Conservation (phyloP, 2,113 vertebrate genomes). For the Nycticorax nycticorax region DNA sequence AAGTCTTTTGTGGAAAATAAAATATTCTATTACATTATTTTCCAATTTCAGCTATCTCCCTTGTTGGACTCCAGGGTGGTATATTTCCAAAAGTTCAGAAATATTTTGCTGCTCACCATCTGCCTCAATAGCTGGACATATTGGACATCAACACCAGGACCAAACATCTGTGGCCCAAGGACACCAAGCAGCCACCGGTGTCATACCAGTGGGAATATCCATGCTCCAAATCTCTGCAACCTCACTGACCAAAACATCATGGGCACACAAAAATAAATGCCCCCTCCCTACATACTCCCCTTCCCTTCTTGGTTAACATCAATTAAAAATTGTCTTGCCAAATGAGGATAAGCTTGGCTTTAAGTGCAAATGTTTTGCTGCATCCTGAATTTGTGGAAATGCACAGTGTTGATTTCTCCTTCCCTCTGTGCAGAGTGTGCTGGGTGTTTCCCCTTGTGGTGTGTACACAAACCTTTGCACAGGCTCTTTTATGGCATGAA, state of each 20-base stretch:
- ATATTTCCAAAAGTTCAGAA: slow-evolving; percentile 76
- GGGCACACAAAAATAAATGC: background rate
- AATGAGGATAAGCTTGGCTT: background rate
- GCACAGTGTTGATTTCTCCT: background rate
- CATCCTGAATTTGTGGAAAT: background rate
- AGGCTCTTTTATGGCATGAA: background rate
- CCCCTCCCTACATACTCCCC: background rate
- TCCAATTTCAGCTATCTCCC: slow-evolving; percentile 81
- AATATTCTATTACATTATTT: slow-evolving; percentile 90
- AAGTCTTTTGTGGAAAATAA: slow-evolving; percentile 74
- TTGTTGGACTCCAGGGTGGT: slow-evolving; percentile 70
- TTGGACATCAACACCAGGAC: slow-evolving; percentile 82
- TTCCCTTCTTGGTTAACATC: background rate
- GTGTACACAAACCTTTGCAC: background rate
- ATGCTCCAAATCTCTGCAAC: background rate
- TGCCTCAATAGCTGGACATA: slow-evolving; percentile 84
- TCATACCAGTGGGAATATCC: background rate
- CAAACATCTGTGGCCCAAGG: slow-evolving; percentile 72
- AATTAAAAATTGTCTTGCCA: background rate
- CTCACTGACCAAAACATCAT: background rate
- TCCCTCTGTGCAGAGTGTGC: background rate
- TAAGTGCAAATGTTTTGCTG: background rate
- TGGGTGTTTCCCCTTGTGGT: background rate
- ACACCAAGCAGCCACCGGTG: background rate
- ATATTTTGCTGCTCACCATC: slow-evolving; percentile 84